These are phyloP conservation scores for Siniperca knerii DNA, from an alignment of 2,113 vertebrate genomes.

Conservation along the genomic window DNA sequence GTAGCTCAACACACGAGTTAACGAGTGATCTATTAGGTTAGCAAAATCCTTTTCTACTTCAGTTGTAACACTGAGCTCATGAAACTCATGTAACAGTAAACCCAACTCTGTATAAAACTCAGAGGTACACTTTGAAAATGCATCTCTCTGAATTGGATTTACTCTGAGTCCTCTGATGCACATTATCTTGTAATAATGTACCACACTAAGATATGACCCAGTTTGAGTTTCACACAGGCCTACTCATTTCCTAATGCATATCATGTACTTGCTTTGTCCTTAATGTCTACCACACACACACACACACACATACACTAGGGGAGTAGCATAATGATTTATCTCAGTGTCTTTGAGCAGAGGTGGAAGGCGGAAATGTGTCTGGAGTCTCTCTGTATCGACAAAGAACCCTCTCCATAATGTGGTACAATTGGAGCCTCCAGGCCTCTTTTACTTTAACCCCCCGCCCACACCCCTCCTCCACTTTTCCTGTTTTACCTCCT, in stretches of 20 bases:
- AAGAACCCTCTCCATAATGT: conserved; percentile 54
- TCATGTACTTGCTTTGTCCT: conserved; percentile 9
- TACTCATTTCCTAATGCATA: conserved; percentile 33
- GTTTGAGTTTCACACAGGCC: conserved; percentile 27
- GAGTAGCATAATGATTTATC: conserved; percentile 11
- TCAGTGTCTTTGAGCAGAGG: conserved; percentile 70
- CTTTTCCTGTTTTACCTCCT: conserved; percentile 75
- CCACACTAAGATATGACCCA: conserved; percentile 18
- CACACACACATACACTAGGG: not conserved
- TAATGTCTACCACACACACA: not conserved
- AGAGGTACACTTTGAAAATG: not conserved
- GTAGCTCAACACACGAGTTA: not conserved
- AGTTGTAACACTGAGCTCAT: not conserved
- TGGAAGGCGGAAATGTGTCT: conserved; percentile 63
- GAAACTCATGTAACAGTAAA: not conserved
- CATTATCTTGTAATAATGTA: conserved; percentile 13
- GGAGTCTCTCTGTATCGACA: conserved; percentile 60
- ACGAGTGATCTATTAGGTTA: not conserved
- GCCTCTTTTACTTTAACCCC: conserved; percentile 64
- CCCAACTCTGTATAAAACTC: not conserved
- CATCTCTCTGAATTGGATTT: not conserved
- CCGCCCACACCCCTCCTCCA: conserved; percentile 55
- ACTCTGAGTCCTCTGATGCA: conserved; percentile 4
- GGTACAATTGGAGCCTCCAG: conserved; percentile 67
- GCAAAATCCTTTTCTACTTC: not conserved